Conservation (phyloP, 2,113 vertebrate genomes). For the Notiomystis cincta region DNA sequence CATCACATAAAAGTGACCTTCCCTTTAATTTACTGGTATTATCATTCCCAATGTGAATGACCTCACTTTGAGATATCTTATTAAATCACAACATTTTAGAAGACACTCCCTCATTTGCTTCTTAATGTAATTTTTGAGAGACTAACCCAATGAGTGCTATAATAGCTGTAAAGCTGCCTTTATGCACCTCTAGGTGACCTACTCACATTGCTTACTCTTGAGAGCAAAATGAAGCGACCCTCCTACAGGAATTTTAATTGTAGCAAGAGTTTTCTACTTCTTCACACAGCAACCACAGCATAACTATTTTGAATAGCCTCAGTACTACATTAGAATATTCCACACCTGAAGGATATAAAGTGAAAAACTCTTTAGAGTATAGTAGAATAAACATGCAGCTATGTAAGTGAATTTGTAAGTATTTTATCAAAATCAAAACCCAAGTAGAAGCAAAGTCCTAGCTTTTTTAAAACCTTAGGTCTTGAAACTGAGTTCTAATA, state of each 20-base stretch:
- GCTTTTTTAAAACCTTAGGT: background rate
- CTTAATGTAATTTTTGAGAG: constrained; percentile 4
- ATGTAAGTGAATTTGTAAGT: background rate
- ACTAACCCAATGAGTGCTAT: background rate
- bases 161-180: background rate
- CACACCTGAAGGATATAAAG: background rate
- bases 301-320: background rate
- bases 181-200: background rate
- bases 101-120: background rate
- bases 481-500: background rate
- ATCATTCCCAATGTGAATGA: background rate
- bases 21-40: background rate
- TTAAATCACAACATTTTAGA: background rate
- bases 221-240: background rate
- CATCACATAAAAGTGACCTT: constrained; percentile 17
- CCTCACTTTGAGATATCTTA: constrained; percentile 9
- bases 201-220: background rate
- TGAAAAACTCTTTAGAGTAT: background rate
- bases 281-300: background rate
- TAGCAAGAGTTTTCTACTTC: background rate
- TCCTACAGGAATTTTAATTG: background rate
- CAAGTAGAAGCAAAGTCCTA: background rate
- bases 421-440: background rate
- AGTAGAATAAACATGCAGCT: background rate
- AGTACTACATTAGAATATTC: background rate